Conservation (phyloP, 2,888 invertebrate species). For the Scaeva pyrastri region DNA sequence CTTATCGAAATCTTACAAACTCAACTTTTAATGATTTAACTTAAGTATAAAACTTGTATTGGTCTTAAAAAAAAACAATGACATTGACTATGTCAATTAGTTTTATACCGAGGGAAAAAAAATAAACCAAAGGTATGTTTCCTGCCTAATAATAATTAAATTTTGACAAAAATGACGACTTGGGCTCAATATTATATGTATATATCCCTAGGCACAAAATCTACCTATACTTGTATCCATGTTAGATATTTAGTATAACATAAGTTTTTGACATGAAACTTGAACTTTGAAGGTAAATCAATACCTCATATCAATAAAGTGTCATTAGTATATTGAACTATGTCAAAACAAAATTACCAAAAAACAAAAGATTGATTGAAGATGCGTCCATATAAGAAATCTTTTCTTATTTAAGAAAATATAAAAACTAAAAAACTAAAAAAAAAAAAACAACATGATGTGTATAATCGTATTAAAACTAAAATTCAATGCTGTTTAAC, state of each 20-base stretch:
- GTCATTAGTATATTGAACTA: constrained; percentile 13
- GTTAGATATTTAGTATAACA: too few species aligned
- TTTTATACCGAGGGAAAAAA: too few species aligned
- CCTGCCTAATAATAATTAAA: too few species aligned
- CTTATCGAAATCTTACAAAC: too few species aligned
- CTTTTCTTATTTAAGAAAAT: neutral
- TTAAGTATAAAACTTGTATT: too few species aligned
- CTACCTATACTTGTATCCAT: too few species aligned
- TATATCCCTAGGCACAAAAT: too few species aligned
- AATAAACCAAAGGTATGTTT: too few species aligned
- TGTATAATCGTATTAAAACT: neutral
- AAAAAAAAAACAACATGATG: neutral
- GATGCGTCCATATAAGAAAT: neutral
- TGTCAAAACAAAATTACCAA: constrained; percentile 1
- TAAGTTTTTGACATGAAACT: neutral
- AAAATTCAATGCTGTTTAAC: neutral
- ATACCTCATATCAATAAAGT: neutral
- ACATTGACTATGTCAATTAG: too few species aligned
- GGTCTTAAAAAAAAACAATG: too few species aligned
- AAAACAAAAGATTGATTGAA: constrained; percentile 9
- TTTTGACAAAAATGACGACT: neutral
- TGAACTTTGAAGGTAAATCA: neutral
- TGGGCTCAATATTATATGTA: neutral
- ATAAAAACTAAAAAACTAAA: too few species aligned
- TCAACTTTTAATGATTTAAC: too few species aligned